Evolutionary conservation across 1,140 invertebrate genomes (phyloP).

Genomic region (Venturia canescens): DNA sequence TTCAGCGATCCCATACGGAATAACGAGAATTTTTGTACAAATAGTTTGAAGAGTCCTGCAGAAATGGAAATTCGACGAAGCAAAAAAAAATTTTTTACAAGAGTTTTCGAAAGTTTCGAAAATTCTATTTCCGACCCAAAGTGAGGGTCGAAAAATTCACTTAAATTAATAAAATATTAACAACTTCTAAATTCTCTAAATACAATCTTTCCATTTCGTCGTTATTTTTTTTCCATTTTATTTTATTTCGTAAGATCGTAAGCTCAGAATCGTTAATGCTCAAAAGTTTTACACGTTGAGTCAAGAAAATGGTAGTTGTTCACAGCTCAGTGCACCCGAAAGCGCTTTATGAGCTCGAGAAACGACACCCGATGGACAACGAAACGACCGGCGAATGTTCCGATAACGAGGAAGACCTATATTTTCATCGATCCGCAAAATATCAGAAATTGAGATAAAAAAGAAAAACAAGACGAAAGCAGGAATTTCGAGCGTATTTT

Average conservation of each 20-base stretch:
- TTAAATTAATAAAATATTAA: neutral
- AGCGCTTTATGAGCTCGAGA: constrained; percentile 27
- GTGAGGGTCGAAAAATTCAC: too few relatives aligned
- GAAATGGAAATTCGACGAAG: too few relatives aligned
- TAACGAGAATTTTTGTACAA: too few relatives aligned
- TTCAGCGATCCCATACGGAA: neutral
- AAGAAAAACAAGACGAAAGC: neutral
- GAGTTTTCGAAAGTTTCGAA: neutral
- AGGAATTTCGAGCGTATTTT: neutral
- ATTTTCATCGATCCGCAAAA: neutral
- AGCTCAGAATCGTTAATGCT: constrained; percentile 29
- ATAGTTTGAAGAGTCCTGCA: too few relatives aligned
- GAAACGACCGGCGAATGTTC: constrained; percentile 10
- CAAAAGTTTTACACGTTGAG: constrained; percentile 21
- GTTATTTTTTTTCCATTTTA: neutral
- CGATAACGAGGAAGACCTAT: constrained; percentile 34
- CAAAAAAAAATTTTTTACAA: too few relatives aligned
- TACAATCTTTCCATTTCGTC: neutral
- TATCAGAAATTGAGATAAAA: constrained; percentile 1
- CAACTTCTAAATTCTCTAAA: neutral
- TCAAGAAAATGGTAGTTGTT: constrained; percentile 10
- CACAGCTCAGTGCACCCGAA: neutral
- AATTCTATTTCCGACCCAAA: neutral
- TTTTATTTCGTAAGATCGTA: neutral
- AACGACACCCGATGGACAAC: constrained; percentile 21